These are phyloP conservation scores for Metellina segmentata DNA, from an alignment of 2,888 invertebrate genomes.

Conservation along the genomic window DNA sequence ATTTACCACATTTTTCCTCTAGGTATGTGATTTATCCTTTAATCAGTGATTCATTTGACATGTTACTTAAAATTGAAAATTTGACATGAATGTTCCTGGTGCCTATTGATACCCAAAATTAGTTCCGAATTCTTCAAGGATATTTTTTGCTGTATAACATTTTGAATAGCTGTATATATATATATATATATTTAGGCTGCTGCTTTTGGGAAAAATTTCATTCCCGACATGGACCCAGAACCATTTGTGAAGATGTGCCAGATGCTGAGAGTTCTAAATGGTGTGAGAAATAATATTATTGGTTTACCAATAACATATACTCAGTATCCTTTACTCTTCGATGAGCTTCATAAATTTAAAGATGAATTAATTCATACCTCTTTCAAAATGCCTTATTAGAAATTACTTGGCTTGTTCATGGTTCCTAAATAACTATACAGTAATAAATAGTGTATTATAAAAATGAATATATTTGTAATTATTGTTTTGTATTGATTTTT, in stretches of 20 bases:
- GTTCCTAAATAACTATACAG: background rate
- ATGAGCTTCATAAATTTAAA: background rate
- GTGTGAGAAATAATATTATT: conserved; percentile 90
- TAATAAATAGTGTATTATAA: too few species aligned
- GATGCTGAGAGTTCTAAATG: conserved; percentile 93
- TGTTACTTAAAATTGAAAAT: too few species aligned
- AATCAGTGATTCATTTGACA: too few species aligned
- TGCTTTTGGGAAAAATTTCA: conserved; percentile 96
- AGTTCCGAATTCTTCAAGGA: background rate
- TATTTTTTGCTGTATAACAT: background rate
- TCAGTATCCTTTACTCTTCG: conserved; percentile 75
- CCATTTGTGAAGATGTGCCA: conserved; percentile 92
- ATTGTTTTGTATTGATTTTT: background rate
- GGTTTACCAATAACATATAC: conserved; percentile 92
- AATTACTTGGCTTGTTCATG: too few species aligned
- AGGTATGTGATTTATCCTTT: too few species aligned
- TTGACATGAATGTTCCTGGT: too few species aligned
- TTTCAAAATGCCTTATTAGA: too few species aligned
- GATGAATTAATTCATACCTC: too few species aligned
- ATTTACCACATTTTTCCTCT: background rate
- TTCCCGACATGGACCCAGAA: conserved; percentile 84
- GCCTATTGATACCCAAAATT: too few species aligned
- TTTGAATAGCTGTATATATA: background rate
- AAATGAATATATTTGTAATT: background rate
- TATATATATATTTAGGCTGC: conserved; percentile 85